A percentile compares a stretch with the other conserved stretches of the same genome.
Evolutionary conservation across 2,888 invertebrate species (phyloP).

Genomic region (Heliconius ethilla): DNA sequence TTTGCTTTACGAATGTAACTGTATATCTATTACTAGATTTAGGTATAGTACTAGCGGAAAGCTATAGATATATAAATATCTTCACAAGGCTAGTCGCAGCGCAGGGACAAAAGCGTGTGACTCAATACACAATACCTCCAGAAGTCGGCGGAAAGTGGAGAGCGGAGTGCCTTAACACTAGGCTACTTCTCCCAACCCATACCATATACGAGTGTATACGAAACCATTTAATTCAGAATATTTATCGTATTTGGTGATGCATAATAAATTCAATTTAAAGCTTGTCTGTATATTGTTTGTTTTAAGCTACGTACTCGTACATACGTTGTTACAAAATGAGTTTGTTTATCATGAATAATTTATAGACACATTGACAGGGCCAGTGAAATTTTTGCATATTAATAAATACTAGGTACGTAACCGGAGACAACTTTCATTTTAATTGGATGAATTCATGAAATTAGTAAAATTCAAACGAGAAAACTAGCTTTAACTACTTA

Average conservation of each 20-base stretch:
- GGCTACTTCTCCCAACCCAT: too few species aligned
- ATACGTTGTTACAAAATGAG: slow-evolving; percentile 42
- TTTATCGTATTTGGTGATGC: background rate
- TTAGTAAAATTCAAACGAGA: background rate
- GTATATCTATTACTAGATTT: slow-evolving; percentile 9
- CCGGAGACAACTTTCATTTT: slow-evolving; percentile 53
- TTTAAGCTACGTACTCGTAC: slow-evolving; percentile 36
- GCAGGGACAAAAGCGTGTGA: too few species aligned
- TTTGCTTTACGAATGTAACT: slow-evolving; percentile 38
- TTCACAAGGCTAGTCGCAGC: too few species aligned
- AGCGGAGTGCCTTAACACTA: too few species aligned
- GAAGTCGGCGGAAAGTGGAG: too few species aligned
- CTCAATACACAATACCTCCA: too few species aligned
- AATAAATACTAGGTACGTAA: slow-evolving; percentile 49
- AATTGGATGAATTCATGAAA: slow-evolving; percentile 44
- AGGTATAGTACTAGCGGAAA: background rate
- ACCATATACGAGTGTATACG: too few species aligned
- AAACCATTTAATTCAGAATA: background rate
- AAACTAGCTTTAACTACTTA: background rate
- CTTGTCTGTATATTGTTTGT: slow-evolving; percentile 15
- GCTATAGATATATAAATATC: background rate
- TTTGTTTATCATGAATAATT: slow-evolving; percentile 60
- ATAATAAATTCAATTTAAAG: background rate
- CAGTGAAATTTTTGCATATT: slow-evolving; percentile 60
- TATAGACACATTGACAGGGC: slow-evolving; percentile 53